Conservation (phyloP, 2,888 invertebrate genomes). For the Mechanitis mazaeus region DNA sequence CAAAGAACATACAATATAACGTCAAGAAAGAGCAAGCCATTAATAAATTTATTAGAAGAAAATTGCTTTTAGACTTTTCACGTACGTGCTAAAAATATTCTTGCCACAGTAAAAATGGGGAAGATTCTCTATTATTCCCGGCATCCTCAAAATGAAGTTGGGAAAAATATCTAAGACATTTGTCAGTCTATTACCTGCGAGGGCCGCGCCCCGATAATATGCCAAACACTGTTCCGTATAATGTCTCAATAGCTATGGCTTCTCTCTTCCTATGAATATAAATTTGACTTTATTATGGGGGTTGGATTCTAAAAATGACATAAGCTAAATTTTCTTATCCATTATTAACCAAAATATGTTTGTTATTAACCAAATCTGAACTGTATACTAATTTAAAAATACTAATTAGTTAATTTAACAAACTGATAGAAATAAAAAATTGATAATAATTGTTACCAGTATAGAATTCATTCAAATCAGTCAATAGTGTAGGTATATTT, state of each 20-base stretch:
- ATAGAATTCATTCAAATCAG: too few relatives aligned
- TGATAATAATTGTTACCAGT: too few relatives aligned
- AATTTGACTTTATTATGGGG: slow-evolving; percentile 35
- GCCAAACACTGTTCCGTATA: slow-evolving; percentile 53
- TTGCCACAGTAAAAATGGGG: slow-evolving; percentile 29
- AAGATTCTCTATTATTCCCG: slow-evolving; percentile 41
- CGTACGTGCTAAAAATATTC: slow-evolving; percentile 16
- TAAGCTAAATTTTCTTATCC: slow-evolving; percentile 7
- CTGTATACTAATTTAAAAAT: too few relatives aligned
- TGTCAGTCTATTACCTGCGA: slow-evolving; percentile 74
- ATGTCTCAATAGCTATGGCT: slow-evolving; percentile 40
- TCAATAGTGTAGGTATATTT: neutral
- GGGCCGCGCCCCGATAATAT: slow-evolving; percentile 60
- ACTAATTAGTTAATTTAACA: too few relatives aligned
- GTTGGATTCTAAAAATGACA: too few relatives aligned
- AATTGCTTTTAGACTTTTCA: slow-evolving; percentile 4
- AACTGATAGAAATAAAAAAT: too few relatives aligned
- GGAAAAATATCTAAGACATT: slow-evolving; percentile 73
- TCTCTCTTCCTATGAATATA: slow-evolving; percentile 60
- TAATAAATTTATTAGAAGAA: slow-evolving; percentile 2
- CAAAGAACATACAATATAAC: neutral
- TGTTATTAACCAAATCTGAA: too few relatives aligned
- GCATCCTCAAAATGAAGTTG: slow-evolving; percentile 67
- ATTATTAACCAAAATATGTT: too few relatives aligned
- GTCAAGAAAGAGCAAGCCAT: neutral